Evolutionary conservation across 2,888 invertebrate species (phyloP), one percentile per base, ranked within the genome.

Genomic region (Homarus gammarus): DNA sequence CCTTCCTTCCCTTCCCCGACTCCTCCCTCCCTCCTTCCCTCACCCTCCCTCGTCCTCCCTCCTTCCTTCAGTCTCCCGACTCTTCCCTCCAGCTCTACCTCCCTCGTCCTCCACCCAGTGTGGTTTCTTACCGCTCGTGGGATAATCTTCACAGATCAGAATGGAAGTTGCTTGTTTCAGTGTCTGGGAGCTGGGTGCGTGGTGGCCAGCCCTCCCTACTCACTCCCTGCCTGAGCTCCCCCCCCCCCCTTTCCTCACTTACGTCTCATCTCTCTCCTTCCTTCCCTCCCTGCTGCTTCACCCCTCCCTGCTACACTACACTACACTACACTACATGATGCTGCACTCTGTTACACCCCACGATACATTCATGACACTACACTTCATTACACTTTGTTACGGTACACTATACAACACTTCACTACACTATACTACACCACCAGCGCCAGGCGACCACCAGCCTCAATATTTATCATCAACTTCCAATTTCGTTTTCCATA

Each of bases 21-120:
- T n/a, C 12, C 33, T 33, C 27, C 3, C 79, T 61, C 73, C 38
- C 92, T 92, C 78, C 92, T 92, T 27, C 78, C 49, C 88, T 91
- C 87, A 10, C 82, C 68, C 90, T 86, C 89, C 31, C 92, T 90
- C 89, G 79, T 92, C 92, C 22, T 92, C 92, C 83, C 93, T 93
- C 75, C 92, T 79, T 93, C 93, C 93, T 93, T 93, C 92, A n/a
- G 90, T 27, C 73, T 68, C 68, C 22, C 27, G 5, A 3, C 27
- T 18, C 27, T 3, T n/a, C 27, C 27, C 27, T 2, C 61, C n/a
- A 2, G 27, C 27, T n/a, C 64, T 22, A 56, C 18, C 56, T 56
- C 22, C 56, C 56, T 56, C 56, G 5, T 56, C 56, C 22, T 22
- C 56, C 56, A 56, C 22, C 22, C 56, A 56, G 6, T 44, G 6